Evolutionary conservation across 2,797 vertebrate genomes (phyloP).

Genomic region (Mycteria americana): DNA sequence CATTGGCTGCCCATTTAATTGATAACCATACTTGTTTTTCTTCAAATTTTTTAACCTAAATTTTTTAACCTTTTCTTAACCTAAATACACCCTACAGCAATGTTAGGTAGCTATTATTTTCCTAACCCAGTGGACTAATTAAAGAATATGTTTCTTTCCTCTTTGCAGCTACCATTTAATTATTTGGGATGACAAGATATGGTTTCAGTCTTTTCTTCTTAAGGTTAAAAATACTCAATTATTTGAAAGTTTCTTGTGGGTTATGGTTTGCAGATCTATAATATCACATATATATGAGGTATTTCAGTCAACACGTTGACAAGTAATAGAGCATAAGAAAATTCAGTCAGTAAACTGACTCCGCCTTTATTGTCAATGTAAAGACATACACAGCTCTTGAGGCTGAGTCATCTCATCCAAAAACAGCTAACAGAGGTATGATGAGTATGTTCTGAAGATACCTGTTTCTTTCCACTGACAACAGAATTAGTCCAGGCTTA

Average conservation of each 20-base stretch:
- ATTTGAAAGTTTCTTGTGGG: background rate
- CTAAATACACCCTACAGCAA: background rate
- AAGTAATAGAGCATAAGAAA: background rate
- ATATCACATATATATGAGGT: background rate
- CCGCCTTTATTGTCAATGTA: background rate
- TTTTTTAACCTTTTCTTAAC: background rate
- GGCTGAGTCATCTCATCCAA: background rate
- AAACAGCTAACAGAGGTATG: background rate
- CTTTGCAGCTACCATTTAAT: background rate
- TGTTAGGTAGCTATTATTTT: background rate
- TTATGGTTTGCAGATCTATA: background rate
- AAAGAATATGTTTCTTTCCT: background rate
- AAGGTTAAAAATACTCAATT: background rate
- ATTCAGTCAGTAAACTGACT: background rate
- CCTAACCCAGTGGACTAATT: background rate
- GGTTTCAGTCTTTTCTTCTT: background rate
- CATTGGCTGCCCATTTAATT: background rate
- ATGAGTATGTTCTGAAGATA: background rate
- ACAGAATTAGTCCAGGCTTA: background rate
- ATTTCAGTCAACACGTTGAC: background rate
- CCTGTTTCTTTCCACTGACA: background rate
- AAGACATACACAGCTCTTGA: background rate
- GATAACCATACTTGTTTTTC: background rate
- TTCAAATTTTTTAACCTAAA: background rate
- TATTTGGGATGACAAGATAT: background rate